Conservation (phyloP, 2,797 vertebrate species). For the Sternarchorhynchus goeldii region DNA sequence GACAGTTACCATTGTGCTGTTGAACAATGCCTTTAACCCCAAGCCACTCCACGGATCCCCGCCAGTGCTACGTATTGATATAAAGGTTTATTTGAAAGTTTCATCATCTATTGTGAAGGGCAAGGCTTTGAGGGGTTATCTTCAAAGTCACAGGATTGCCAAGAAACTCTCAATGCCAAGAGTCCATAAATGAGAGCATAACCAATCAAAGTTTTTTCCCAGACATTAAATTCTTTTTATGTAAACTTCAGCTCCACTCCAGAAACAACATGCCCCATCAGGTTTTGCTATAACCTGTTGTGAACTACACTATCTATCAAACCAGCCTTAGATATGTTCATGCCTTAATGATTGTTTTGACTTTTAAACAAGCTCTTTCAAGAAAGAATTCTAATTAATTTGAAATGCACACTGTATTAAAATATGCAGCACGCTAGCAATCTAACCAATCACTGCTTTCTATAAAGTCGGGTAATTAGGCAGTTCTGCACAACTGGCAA, state of each 20-base stretch:
- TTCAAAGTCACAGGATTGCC: slow-evolving; percentile 5
- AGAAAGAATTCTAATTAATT: neutral
- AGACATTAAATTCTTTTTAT: neutral
- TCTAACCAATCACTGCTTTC: neutral
- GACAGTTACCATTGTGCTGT: slow-evolving; percentile 33
- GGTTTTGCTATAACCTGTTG: neutral
- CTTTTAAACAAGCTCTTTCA: neutral
- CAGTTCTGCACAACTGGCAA: neutral
- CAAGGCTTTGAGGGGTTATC: slow-evolving; percentile 13
- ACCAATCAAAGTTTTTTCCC: neutral
- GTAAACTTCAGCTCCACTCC: slow-evolving; percentile 14
- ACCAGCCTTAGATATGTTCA: neutral
- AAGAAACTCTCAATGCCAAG: slow-evolving; percentile 7
- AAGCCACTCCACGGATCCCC: slow-evolving; percentile 2
- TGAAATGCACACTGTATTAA: too few species aligned
- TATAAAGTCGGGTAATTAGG: neutral
- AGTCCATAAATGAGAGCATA: neutral
- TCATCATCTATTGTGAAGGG: slow-evolving; percentile 6
- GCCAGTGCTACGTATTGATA: slow-evolving; percentile 11
- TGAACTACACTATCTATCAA: neutral
- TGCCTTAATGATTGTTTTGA: neutral
- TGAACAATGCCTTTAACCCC: slow-evolving; percentile 32
- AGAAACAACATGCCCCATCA: neutral
- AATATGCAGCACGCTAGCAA: neutral
- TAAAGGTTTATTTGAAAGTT: slow-evolving; percentile 34